Base-by-base conservation (phyloP, 1,140 invertebrate genomes). In the Bombus consobrinus region DNA sequence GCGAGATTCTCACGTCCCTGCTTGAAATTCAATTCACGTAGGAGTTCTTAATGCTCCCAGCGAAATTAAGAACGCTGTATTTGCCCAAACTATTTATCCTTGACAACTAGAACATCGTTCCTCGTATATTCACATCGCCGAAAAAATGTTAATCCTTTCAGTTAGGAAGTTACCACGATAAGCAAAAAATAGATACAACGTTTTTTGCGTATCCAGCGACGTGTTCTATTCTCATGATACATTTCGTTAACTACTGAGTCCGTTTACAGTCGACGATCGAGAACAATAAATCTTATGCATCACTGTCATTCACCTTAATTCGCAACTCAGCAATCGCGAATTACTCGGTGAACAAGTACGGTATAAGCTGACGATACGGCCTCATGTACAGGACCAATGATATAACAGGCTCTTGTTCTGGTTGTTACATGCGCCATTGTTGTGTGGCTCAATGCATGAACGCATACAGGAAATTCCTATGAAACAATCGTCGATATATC, bases 21-120 rank as follows among this genome's bases (percentile, higher is more conserved):
- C n/a, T 66, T 64, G 28, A 78, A 28, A 78, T 78, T 78, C 75
- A 41, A 78, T 78, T n/a, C 37, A 41, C 75, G 57, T 34, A 39
- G 37, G 18, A 12, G 57, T 64, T 64, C 59, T 78, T 78, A 78
- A 78, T 43, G 53, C 75, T 39, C 13, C 15, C 25, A 6, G 28
- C 22, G 15, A 78, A 78, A 78, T 78, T 64, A 78, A 66, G 59
- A 78, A 41, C 75, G 32, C n/a, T 13, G 75, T 32, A n/a, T 12
- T 64, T 18, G 39, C 59, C 18, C 3, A 15, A 41, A 64, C 57
- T 59, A 78, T 78, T 78, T 78, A 78, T 78, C 28, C 75, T 37
- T 43, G 75, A 78, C 59, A 78, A 32, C 13, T 32, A 9, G 39
- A 25, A 32, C 28, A 77, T 39, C 18, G 37, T 39, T 4, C 3